Conservation (phyloP, 2,888 invertebrate species). For the Agrochola lota region DNA sequence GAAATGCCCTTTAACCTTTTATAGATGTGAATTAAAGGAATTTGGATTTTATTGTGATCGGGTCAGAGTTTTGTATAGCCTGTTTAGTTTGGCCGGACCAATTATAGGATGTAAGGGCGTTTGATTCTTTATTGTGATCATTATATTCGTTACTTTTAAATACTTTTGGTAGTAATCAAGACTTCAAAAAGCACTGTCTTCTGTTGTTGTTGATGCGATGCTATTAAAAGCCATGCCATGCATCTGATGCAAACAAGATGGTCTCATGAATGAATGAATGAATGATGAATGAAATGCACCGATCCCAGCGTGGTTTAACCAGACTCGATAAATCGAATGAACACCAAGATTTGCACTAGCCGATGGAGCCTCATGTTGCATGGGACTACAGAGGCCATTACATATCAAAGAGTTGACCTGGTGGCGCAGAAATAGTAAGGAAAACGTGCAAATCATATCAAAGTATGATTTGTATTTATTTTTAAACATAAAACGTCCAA, state of each 20-base stretch:
- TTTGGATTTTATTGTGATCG: conserved; percentile 3
- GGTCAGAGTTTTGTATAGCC: background rate
- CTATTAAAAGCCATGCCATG: background rate
- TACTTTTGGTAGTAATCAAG: background rate
- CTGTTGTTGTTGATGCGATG: background rate
- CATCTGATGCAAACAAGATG: background rate
- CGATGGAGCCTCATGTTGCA: no score
- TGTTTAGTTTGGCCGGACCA: background rate
- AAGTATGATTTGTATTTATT: no score
- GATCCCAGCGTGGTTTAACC: no score
- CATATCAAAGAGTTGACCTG: no score
- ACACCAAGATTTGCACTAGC: no score
- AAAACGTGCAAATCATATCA: no score
- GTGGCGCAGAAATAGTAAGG: no score
- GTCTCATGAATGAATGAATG: no score
- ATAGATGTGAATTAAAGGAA: background rate
- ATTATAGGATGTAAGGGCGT: background rate
- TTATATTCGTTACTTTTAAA: conserved; percentile 26
- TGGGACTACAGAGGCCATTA: no score
- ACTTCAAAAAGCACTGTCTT: background rate
- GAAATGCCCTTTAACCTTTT: conserved; percentile 63
- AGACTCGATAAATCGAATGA: no score
- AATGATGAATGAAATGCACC: no score
- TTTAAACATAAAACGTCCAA: no score
- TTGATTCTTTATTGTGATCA: conserved; percentile 11